Conservation (phyloP, 1,140 invertebrate genomes). For the Cyclina sinensis region DNA sequence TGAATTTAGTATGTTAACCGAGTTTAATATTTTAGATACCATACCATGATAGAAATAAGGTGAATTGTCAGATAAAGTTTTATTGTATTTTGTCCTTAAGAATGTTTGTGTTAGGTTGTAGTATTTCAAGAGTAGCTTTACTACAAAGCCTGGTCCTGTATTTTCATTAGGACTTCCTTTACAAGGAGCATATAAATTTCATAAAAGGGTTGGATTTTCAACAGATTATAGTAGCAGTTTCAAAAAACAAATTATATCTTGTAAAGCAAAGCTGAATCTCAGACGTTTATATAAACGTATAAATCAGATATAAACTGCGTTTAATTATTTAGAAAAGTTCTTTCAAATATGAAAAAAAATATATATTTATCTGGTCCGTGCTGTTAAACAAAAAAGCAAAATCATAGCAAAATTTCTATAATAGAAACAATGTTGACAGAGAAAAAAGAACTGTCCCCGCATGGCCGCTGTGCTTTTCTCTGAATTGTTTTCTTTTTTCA, state of each 20-base stretch:
- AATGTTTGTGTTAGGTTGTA: not conserved
- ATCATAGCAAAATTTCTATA: too few species aligned
- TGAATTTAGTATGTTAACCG: conserved; percentile 17
- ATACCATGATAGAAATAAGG: conserved; percentile 14
- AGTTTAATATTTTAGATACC: not conserved
- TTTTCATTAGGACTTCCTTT: conserved; percentile 70
- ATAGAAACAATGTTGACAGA: too few species aligned
- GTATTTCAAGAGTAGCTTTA: conserved; percentile 4
- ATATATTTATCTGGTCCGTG: too few species aligned
- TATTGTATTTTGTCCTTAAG: not conserved
- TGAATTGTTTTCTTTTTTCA: too few species aligned
- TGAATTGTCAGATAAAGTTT: not conserved
- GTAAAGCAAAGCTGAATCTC: conserved; percentile 71
- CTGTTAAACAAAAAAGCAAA: too few species aligned
- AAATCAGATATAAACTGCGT: too few species aligned
- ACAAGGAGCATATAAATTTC: conserved; percentile 70
- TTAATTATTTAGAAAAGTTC: too few species aligned
- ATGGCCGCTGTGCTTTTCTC: too few species aligned
- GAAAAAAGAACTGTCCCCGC: too few species aligned
- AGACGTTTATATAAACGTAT: too few species aligned
- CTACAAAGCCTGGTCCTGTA: conserved; percentile 74
- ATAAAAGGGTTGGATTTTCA: conserved; percentile 76
- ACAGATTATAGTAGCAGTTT: conserved; percentile 79
- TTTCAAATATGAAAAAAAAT: too few species aligned
- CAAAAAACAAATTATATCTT: conserved; percentile 71